phyloP scores from a whole-genome alignment of 1,140 invertebrate species.

The Laupala kohalensis region DNA sequence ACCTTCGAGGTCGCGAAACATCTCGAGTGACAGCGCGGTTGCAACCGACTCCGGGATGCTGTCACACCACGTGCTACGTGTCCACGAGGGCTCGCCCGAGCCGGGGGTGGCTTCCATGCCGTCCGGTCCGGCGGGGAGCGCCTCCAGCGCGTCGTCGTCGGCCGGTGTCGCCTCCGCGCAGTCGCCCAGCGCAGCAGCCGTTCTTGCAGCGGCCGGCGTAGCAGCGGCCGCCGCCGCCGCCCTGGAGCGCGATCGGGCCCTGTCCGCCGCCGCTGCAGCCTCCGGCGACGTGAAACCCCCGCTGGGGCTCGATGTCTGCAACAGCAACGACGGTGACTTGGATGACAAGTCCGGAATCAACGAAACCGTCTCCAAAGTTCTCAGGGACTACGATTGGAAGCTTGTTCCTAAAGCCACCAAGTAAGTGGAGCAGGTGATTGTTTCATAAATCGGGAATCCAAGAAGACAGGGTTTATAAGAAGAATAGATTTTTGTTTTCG shows the following conservation, averaged over 20 bases:
- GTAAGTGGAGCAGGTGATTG: no score
- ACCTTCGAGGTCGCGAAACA: no score
- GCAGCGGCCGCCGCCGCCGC: not conserved
- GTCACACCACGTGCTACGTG: not conserved
- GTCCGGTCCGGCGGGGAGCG: no score
- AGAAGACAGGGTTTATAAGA: no score
- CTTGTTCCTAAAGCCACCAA: slow-evolving; percentile 64
- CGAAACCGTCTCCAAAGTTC: slow-evolving; percentile 57
- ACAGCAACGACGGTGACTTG: slow-evolving; percentile 1
- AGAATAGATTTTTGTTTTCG: no score
- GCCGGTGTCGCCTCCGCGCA: not conserved
- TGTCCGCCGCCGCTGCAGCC: not conserved
- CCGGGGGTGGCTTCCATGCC: no score
- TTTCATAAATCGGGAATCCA: no score
- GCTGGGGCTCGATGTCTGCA: not conserved
- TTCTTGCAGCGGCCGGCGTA: not conserved
- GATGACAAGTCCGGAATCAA: slow-evolving; percentile 43
- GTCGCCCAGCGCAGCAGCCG: not conserved
- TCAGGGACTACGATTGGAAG: slow-evolving; percentile 75
- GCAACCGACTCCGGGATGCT: not conserved
- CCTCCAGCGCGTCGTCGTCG: not conserved
- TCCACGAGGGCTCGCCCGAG: not conserved
- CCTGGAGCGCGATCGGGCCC: not conserved
- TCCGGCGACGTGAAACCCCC: not conserved
- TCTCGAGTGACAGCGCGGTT: no score